phyloP scores from a whole-genome alignment of 2,797 vertebrate species.

The Distichodus sexfasciatus region DNA sequence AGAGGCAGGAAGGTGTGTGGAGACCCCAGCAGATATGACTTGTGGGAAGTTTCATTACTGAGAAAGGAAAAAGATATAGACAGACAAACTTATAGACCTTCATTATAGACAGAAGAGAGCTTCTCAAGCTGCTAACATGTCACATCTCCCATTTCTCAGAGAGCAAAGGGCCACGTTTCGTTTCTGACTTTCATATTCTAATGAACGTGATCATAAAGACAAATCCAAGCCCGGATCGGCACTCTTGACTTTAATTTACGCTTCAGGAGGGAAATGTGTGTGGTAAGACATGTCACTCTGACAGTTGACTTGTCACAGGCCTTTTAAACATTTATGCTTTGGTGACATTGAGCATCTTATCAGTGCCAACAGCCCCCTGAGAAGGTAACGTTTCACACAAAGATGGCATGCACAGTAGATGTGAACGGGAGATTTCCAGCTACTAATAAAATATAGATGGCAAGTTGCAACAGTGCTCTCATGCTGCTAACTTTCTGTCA shows the following conservation, averaged over 20 bases:
- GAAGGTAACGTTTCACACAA: too few species aligned
- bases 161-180: not conserved
- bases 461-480: not conserved
- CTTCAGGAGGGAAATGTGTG: slow-evolving; percentile 11
- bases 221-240: slow-evolving; percentile 6
- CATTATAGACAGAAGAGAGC: slow-evolving; percentile 19
- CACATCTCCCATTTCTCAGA: too few species aligned
- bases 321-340: slow-evolving; percentile 9
- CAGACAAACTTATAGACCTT: slow-evolving; percentile 7
- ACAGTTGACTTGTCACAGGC: not conserved
- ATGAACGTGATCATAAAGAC: slow-evolving; percentile 17
- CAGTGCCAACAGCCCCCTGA: not conserved
- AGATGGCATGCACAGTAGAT: too few species aligned
- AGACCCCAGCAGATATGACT: not conserved
- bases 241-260: slow-evolving; percentile 1
- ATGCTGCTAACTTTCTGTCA: not conserved
- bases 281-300: not conserved
- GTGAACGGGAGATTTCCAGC: not conserved
- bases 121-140: not conserved
- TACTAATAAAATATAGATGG: not conserved
- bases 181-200: not conserved
- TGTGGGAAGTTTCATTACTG: too few species aligned
- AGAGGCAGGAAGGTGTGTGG: not conserved
- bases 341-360: not conserved
- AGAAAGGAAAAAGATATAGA: not conserved